Base-by-base conservation (phyloP, 2,888 invertebrate genomes). In the Anoncus sp. region DNA sequence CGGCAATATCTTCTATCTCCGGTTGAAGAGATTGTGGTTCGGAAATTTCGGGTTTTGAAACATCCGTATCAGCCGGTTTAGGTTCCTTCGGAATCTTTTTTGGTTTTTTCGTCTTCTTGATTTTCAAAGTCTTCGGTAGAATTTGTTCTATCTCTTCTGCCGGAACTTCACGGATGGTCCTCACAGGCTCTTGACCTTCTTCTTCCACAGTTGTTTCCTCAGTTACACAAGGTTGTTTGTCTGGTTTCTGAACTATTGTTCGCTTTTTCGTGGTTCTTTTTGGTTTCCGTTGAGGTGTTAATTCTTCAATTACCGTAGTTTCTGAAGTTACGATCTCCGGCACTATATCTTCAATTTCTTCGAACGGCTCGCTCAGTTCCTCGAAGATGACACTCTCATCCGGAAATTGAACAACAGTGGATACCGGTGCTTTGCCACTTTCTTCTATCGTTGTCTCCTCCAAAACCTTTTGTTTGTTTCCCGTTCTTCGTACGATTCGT, bases 161-260 rank as follows among this genome's bases (percentile, higher is more conserved):
- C n/a, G 86, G 85, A 45, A 79, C 18, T 27, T 81, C 65, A 84
- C 53, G 65, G 31, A 76, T 27, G 20, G 53, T 76, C 6, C 62
- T 79, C 9, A 80, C 70, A 9, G 80, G 73, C 35, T 76, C 75
- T 71, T 83, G 10, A 27, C 69, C 51, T 65, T 49, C 53, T 62
- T 80, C 47, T 75, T 74, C 65, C 43, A 79, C 69, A 3, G 67
- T 77, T 24, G 79, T 70, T 63, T 83, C 82, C 72, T 85, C 84
- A 20, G 81, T 78, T 20, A 80, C 79, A 4, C 76, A 47, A 6
- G 79, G 83, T 40, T 83, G 24, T 27, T 88, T 86, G 6, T 88
- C 85, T 1, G 90, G 83, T 74, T 92, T 92, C 74, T 91, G 90
- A 6, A 88, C 81, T 0, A 84, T 80, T 0, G 89, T 87, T 86